phyloP scores from a whole-genome alignment of 2,113 vertebrate genomes.

The Pavo muticus region DNA sequence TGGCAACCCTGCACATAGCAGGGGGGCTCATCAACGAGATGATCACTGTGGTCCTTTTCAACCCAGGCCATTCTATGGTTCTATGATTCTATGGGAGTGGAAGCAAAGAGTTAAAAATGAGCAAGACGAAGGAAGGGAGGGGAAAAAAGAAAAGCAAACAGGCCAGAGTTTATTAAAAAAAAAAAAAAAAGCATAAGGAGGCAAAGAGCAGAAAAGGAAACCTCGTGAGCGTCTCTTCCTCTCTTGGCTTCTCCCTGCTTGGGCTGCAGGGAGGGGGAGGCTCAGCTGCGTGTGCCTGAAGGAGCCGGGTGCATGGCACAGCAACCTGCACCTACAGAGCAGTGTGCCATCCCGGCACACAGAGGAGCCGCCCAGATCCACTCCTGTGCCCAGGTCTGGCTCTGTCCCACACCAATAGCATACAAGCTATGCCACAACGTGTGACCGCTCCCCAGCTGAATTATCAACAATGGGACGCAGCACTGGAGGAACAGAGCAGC shows the following conservation, averaged over 20 bases:
- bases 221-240: neutral
- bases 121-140: neutral
- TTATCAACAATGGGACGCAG: rapidly evolving
- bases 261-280: neutral
- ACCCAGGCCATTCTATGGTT: too few relatives aligned
- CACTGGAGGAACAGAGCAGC: neutral
- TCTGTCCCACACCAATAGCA: neutral
- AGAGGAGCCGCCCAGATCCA: neutral
- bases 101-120: neutral
- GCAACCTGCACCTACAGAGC: neutral
- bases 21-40: too few relatives aligned
- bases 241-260: neutral
- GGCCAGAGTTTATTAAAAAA: neutral
- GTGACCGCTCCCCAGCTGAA: neutral
- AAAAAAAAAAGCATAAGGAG: neutral
- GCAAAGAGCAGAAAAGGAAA: conserved; percentile 38
- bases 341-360: neutral
- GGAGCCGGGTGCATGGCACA: neutral
- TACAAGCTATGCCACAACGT: neutral
- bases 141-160: neutral
- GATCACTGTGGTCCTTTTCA: too few relatives aligned
- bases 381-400: neutral
- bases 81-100: neutral
- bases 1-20: too few relatives aligned
- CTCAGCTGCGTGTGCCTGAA: neutral